These are phyloP conservation scores for Melanerpes aurifrons DNA, from an alignment of 2,113 vertebrate genomes.

Conservation along the genomic window DNA sequence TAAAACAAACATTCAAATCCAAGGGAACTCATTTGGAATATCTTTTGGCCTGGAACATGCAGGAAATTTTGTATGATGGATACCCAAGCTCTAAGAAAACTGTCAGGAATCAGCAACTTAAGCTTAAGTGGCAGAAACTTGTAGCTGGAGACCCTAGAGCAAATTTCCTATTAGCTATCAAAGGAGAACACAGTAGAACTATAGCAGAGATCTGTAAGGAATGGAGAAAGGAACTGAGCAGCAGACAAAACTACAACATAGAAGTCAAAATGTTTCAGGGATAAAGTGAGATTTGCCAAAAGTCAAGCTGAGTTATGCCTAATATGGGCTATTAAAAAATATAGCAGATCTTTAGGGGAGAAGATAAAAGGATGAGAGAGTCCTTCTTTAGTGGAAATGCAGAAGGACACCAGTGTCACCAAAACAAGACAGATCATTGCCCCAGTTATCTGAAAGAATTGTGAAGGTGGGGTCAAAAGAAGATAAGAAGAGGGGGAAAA, in stretches of 20 bases:
- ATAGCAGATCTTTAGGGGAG: neutral
- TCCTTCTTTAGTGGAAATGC: neutral
- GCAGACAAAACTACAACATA: neutral
- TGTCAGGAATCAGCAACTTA: neutral
- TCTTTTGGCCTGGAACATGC: neutral
- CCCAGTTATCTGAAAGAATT: neutral
- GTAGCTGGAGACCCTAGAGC: neutral
- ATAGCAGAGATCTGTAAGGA: neutral
- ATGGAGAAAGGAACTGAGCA: neutral
- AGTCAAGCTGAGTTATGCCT: neutral
- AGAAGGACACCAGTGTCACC: neutral
- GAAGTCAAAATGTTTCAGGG: neutral
- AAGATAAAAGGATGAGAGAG: neutral
- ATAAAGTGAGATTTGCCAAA: neutral
- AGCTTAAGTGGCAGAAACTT: neutral
- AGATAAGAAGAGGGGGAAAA: neutral
- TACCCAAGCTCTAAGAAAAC: neutral
- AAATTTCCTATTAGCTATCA: neutral
- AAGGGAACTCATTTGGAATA: neutral
- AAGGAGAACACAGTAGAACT: neutral
- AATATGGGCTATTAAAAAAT: neutral
- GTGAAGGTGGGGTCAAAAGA: neutral
- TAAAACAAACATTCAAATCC: slow-evolving; percentile 25
- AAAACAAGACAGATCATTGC: neutral
- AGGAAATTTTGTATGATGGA: neutral